A percentile compares a stretch with the other conserved stretches of the same genome.
These are phyloP conservation scores for Manis crassicaudata DNA, from an alignment of 2,797 vertebrate genomes.

Conservation along the genomic window DNA sequence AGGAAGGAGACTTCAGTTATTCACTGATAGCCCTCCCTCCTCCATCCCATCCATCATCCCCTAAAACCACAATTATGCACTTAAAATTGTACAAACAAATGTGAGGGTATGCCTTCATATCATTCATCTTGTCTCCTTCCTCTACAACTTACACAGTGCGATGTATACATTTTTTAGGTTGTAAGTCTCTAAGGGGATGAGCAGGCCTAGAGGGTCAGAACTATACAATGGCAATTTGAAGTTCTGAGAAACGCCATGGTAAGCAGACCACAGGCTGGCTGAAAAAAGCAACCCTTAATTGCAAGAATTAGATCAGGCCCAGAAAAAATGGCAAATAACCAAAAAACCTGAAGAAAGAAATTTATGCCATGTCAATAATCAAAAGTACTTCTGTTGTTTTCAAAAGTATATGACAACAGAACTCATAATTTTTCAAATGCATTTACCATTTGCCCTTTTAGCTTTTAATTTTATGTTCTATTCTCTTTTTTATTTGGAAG, in stretches of 20 bases:
- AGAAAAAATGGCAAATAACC: neutral
- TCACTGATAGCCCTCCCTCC: neutral
- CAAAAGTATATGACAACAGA: neutral
- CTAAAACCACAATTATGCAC: neutral
- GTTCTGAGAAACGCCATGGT: neutral
- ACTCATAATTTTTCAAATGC: neutral
- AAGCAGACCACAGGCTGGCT: neutral
- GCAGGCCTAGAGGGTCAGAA: neutral
- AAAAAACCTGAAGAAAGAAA: neutral
- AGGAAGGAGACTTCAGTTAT: neutral
- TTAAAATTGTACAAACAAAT: neutral
- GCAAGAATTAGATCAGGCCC: neutral
- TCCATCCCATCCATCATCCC: neutral
- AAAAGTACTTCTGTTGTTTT: constrained; percentile 6
- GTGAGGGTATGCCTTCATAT: neutral
- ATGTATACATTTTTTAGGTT: neutral
- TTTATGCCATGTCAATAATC: neutral
- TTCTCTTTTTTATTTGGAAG: neutral
- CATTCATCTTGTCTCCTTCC: neutral
- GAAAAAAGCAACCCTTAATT: neutral
- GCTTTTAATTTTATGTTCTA: neutral
- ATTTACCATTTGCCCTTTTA: neutral
- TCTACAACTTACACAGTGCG: neutral
- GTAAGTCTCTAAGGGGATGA: neutral
- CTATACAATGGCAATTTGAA: neutral